Percentiles rank a stretch among this genome's conserved stretches.
These are phyloP conservation scores for Bombus sylvicola DNA, from an alignment of 1,140 invertebrate genomes.

Conservation along the genomic window DNA sequence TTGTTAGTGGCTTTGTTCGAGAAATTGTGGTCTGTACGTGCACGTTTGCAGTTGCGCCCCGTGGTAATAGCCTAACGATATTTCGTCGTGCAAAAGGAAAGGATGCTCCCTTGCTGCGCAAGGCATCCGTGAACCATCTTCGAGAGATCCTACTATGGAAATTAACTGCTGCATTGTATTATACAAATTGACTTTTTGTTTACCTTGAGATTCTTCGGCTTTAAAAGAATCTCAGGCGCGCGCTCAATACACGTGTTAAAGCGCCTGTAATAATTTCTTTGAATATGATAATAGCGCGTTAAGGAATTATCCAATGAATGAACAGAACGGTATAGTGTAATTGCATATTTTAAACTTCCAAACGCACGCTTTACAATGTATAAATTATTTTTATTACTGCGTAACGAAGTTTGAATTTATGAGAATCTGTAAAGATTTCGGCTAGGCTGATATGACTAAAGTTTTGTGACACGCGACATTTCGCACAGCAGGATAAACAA, in stretches of 20 bases:
- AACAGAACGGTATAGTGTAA: background rate
- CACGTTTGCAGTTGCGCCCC: background rate
- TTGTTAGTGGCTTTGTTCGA: slow-evolving; percentile 48
- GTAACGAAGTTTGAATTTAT: background rate
- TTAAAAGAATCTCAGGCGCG: background rate
- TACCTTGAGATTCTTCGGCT: background rate
- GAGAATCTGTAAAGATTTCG: background rate
- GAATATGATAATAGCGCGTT: background rate
- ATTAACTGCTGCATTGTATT: slow-evolving; percentile 32
- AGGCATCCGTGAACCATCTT: slow-evolving; percentile 12
- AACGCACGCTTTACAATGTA: background rate
- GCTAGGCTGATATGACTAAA: too few relatives aligned
- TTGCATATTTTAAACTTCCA: background rate
- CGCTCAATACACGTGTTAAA: background rate
- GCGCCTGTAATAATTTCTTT: background rate
- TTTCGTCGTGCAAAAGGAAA: slow-evolving; percentile 12
- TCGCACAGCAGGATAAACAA: background rate
- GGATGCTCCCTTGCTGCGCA: slow-evolving; percentile 16
- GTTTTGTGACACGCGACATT: background rate
- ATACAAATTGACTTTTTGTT: background rate
- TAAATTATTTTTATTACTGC: background rate
- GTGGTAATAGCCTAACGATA: slow-evolving; percentile 32
- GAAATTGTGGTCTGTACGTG: background rate
- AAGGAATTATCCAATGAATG: background rate
- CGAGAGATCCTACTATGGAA: background rate